Percentiles rank a stretch among this genome's conserved stretches.
phyloP scores from a whole-genome alignment of 2,113 vertebrate species.

The rat (Rattus norvegicus) region GRCr8 NC_086039.1:151870501-151871000 shows the following conservation, averaged over 20 bases:
- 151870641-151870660: neutral
- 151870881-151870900: neutral
- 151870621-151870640: neutral
- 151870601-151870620: neutral
- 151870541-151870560: neutral
- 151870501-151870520: neutral
- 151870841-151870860: neutral
- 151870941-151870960: neutral
- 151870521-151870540: neutral
- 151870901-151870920: neutral
- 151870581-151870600: neutral
- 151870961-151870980: neutral
- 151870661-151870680: neutral
- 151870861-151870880: conserved; percentile 15
- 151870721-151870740: neutral
- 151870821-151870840: neutral
- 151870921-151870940: neutral
- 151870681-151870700: neutral
- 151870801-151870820: neutral
- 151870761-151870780: neutral
- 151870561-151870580: neutral
- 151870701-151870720: neutral
- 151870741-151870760: neutral
- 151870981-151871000: neutral
- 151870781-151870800: neutral